phyloP scores from a whole-genome alignment of 2,797 vertebrate genomes.

The Selene dorsalis region DNA sequence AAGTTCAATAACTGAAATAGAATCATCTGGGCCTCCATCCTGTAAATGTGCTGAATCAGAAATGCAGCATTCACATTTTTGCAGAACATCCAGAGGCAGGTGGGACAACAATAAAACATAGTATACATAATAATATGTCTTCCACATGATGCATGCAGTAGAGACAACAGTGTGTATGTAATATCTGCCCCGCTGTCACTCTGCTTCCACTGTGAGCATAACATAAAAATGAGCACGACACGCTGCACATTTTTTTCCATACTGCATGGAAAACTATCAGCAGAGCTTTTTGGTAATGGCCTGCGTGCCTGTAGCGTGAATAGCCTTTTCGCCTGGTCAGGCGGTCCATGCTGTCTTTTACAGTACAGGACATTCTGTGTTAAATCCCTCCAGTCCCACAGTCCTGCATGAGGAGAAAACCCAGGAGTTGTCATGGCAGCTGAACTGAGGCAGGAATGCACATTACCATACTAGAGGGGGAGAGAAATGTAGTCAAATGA shows the following conservation, averaged over 20 bases:
- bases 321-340: slow-evolving; percentile 14
- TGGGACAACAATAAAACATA: not conserved
- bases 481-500: slow-evolving; percentile 37
- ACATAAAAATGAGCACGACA: slow-evolving; percentile 1
- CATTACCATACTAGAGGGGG: slow-evolving; percentile 62
- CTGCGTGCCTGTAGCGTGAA: slow-evolving; percentile 12
- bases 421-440: slow-evolving; percentile 78
- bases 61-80: not conserved
- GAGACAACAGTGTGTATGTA: not conserved
- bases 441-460: slow-evolving; percentile 71
- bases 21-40: not conserved
- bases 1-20: not conserved
- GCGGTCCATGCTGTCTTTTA: slow-evolving; percentile 25
- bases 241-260: slow-evolving; percentile 2
- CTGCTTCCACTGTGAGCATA: not conserved
- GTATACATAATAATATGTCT: not conserved
- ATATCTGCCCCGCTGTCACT: not conserved
- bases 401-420: slow-evolving; percentile 52
- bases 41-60: not conserved
- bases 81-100: not conserved
- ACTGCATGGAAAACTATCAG: slow-evolving; percentile 2
- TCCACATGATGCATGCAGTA: no score
- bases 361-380: slow-evolving; percentile 39
- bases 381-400: slow-evolving; percentile 45
- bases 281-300: slow-evolving; percentile 32